Percentiles rank a stretch among this genome's conserved stretches.
These are phyloP conservation scores for Odontocolon sp. DNA, from an alignment of 2,888 invertebrate species.

Conservation along the genomic window DNA sequence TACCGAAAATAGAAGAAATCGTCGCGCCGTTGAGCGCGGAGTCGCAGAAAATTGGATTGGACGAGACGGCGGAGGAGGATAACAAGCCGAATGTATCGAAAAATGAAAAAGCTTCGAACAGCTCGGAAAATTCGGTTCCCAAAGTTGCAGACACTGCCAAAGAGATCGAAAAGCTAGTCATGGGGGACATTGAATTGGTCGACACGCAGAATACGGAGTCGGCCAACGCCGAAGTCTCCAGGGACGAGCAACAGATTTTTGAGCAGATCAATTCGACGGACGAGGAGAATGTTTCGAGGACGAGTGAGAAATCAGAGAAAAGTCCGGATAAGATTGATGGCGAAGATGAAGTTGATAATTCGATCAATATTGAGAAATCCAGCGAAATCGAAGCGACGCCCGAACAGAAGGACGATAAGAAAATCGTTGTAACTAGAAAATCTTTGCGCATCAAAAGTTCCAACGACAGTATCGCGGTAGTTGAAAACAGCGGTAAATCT, in stretches of 20 bases:
- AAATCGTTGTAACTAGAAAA: constrained; percentile 48
- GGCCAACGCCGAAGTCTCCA: constrained; percentile 49
- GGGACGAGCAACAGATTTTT: constrained; percentile 41
- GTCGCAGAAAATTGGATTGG: constrained; percentile 73
- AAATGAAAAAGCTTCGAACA: constrained; percentile 51
- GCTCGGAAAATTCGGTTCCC: constrained; percentile 73
- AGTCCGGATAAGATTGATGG: background rate
- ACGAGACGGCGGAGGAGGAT: constrained; percentile 65
- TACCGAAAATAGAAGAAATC: constrained; percentile 77
- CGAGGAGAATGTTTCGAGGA: constrained; percentile 19
- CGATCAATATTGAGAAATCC: constrained; percentile 17
- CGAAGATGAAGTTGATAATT: background rate
- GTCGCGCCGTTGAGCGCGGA: constrained; percentile 76
- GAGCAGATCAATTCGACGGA: constrained; percentile 12
- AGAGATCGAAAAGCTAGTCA: constrained; percentile 81
- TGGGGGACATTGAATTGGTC: constrained; percentile 76
- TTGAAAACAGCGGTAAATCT: constrained; percentile 25
- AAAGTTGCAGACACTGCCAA: constrained; percentile 80
- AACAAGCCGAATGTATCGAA: constrained; percentile 70
- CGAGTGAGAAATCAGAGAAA: constrained; percentile 30
- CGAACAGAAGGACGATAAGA: constrained; percentile 45
- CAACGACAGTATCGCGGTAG: constrained; percentile 26
- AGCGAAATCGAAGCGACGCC: constrained; percentile 15
- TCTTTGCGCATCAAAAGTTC: constrained; percentile 46
- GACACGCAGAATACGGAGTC: constrained; percentile 71